Conservation (phyloP, 2,797 vertebrate genomes). For the Pseudomugil tenellus region DNA sequence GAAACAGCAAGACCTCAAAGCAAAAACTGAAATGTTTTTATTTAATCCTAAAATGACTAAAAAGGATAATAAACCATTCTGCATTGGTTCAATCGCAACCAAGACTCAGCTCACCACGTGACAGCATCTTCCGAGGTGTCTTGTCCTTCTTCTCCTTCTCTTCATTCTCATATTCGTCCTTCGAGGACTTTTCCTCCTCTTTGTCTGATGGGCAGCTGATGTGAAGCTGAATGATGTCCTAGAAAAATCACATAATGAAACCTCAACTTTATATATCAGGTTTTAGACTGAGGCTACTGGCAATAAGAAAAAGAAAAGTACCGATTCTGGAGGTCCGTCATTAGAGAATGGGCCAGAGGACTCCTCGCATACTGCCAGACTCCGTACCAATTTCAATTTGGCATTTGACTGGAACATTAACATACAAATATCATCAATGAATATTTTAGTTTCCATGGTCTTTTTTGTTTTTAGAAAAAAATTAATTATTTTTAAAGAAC, state of each 20-base stretch:
- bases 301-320: slow-evolving; percentile 45
- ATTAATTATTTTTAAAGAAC: not conserved
- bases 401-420: slow-evolving; percentile 91
- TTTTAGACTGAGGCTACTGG: slow-evolving; percentile 7
- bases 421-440: not conserved
- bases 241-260: slow-evolving; percentile 38
- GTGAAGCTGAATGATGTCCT: slow-evolving; percentile 98
- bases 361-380: slow-evolving; percentile 97
- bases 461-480: not conserved
- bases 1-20: not conserved
- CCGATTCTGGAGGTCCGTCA: slow-evolving; percentile 90
- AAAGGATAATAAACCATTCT: not conserved
- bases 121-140: slow-evolving; percentile 93
- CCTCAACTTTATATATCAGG: no score
- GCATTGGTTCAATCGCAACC: not conserved
- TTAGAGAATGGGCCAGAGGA: slow-evolving; percentile 88
- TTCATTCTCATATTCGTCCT: slow-evolving; percentile 95
- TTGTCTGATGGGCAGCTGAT: slow-evolving; percentile 98
- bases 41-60: not conserved
- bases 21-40: not conserved
- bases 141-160: slow-evolving; percentile 98
- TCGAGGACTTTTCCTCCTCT: slow-evolving; percentile 94
- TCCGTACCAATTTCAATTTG: slow-evolving; percentile 96
- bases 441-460: no score
- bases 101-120: slow-evolving; percentile 86